A percentile compares a stretch with the other conserved stretches of the same genome.
Conservation (phyloP, 2,113 vertebrate genomes). For the Sapayoa aenigma region DNA sequence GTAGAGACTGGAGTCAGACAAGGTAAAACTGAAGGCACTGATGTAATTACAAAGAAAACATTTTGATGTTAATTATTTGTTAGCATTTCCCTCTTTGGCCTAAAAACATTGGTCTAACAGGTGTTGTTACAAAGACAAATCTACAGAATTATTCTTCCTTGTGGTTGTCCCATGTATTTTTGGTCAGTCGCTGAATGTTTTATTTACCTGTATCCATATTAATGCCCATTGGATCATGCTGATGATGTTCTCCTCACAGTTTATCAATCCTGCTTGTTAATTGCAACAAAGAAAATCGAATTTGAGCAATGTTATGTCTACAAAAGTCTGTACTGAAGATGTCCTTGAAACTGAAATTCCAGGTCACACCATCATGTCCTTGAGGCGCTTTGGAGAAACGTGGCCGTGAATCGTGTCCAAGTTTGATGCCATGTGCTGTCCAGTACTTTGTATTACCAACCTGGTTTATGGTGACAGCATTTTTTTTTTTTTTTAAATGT, state of each 20-base stretch:
- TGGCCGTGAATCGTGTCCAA: rapidly evolving
- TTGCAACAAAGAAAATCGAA: background rate
- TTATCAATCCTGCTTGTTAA: background rate
- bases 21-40: conserved; percentile 74
- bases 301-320: background rate
- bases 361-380: background rate
- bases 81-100: background rate
- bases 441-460: background rate
- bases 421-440: background rate
- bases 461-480: background rate
- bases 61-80: background rate
- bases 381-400: background rate
- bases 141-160: background rate
- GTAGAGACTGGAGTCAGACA: conserved; percentile 95
- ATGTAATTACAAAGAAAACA: background rate
- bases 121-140: background rate
- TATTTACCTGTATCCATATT: background rate
- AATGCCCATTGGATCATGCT: background rate
- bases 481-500: background rate
- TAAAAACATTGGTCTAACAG: background rate
- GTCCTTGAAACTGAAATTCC: background rate
- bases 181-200: background rate
- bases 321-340: background rate
- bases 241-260: background rate
- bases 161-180: background rate